phyloP scores from a whole-genome alignment of 2,113 vertebrate genomes.

The Scolopax mira region DNA sequence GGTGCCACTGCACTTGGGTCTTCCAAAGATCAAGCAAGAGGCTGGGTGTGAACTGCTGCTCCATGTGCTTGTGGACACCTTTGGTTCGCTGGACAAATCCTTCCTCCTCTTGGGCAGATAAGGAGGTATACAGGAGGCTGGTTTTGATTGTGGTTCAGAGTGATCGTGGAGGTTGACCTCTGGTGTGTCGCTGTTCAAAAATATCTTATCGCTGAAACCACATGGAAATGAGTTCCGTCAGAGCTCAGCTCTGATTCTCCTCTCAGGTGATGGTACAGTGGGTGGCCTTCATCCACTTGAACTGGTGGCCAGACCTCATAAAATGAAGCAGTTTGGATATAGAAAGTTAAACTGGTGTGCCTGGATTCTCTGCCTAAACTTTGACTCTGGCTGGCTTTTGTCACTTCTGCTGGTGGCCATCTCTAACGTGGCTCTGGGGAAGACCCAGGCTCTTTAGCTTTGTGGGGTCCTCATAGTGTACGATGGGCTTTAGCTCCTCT shows the following conservation, averaged over 20 bases:
- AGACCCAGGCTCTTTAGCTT: background rate
- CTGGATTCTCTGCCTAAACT: background rate
- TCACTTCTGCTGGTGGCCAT: background rate
- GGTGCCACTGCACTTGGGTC: fast-evolving
- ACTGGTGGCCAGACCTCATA: background rate
- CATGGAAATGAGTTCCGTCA: conserved; percentile 45
- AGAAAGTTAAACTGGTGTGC: background rate
- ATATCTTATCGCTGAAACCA: conserved; percentile 45
- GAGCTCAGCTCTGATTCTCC: background rate
- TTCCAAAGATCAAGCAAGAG: background rate
- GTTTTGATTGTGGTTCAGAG: conserved; percentile 13
- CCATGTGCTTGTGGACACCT: background rate
- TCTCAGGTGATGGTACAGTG: fast-evolving
- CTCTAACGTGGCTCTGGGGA: background rate
- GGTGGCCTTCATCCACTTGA: background rate
- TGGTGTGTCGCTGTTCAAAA: background rate
- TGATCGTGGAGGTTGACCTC: background rate
- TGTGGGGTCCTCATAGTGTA: fast-evolving
- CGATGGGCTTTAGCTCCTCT: fast-evolving
- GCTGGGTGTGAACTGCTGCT: background rate
- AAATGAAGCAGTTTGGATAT: background rate
- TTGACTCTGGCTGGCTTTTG: background rate
- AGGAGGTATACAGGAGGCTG: background rate
- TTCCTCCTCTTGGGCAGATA: background rate
- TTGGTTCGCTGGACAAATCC: background rate